Conservation (phyloP, 2,888 invertebrate genomes). For the Platycheirus rosarum region DNA sequence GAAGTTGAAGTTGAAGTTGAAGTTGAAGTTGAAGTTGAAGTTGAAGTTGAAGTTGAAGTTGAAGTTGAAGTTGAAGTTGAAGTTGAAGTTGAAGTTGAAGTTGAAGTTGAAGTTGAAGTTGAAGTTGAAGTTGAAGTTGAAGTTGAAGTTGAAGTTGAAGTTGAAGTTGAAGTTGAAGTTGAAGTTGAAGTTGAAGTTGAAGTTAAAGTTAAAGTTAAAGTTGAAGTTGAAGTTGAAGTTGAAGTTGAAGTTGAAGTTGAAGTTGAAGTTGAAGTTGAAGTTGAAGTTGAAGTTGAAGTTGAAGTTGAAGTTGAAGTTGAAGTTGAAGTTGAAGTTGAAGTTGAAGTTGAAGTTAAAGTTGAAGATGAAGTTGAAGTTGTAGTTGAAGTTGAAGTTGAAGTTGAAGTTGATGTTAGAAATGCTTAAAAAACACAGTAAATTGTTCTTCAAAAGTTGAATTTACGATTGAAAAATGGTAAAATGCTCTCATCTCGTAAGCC, state of each 20-base stretch:
- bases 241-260: constrained; percentile 6
- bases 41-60: background rate
- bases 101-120: constrained; percentile 13
- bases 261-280: constrained; percentile 11
- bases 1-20: too few species aligned
- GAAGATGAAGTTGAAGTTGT: too few species aligned
- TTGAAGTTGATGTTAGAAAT: too few species aligned
- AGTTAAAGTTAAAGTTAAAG: too few species aligned
- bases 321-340: constrained; percentile 16
- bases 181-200: constrained; percentile 10
- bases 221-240: constrained; percentile 15
- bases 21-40: too few species aligned
- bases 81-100: constrained; percentile 14
- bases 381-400: too few species aligned
- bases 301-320: constrained; percentile 13
- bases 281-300: constrained; percentile 10
- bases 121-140: constrained; percentile 14
- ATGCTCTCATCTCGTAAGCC: too few species aligned
- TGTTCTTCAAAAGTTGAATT: too few species aligned
- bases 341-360: too few species aligned
- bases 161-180: constrained; percentile 16
- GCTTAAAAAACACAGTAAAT: too few species aligned
- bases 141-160: constrained; percentile 14
- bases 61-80: constrained; percentile 13
- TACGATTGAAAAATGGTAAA: too few species aligned